Evolutionary conservation across 2,888 invertebrate species (phyloP), one percentile per base, ranked within the genome.

Genomic region (Hypsopygia costalis): DNA sequence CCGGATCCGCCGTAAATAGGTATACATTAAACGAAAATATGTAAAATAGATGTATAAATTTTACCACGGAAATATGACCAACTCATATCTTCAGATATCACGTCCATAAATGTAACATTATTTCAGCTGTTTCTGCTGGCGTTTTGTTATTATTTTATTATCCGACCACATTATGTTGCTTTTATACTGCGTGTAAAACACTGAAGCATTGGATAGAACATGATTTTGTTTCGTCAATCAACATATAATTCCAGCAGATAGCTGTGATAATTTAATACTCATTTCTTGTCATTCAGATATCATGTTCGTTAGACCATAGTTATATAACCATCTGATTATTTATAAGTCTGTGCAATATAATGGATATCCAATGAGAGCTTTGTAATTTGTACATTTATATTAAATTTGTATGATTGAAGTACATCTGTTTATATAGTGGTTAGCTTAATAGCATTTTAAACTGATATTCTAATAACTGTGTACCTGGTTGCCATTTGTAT

Each of bases 401-500:
- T 52, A 50, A 46, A 53, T 58, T 58, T 58, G 51, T 60, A 60
- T 54, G 52, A 50, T 52, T 52, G 48, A 56, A 54, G 52, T 56
- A 58, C 51, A 55, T 50, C 42, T 47, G 47, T 48, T 51, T 49
- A 46, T 51, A 54, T 16, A 16, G 47, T 47, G 40, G 53, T 56
- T 58, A 57, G 58, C 57, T 58, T 58, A 55, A 22, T 51, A 55
- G 58, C 50, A 52, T 58, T 54, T 62, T 56, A 55, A 56, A 16
- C 49, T 58, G 53, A 58, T 58, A 62, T 57, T 63, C 53, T 63
- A 61, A 64, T 63, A 59, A 63, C 57, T 58, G 57, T 68, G 66
- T 70, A 70, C 66, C 69, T 69, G 66, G 65, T 53, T 46, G 61
- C 61, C 61, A 60, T 57, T 45, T 62, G 55, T 65, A 65, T 59